phyloP scores from a whole-genome alignment of 1,140 invertebrate genomes.

The Theocolax elegans region DNA sequence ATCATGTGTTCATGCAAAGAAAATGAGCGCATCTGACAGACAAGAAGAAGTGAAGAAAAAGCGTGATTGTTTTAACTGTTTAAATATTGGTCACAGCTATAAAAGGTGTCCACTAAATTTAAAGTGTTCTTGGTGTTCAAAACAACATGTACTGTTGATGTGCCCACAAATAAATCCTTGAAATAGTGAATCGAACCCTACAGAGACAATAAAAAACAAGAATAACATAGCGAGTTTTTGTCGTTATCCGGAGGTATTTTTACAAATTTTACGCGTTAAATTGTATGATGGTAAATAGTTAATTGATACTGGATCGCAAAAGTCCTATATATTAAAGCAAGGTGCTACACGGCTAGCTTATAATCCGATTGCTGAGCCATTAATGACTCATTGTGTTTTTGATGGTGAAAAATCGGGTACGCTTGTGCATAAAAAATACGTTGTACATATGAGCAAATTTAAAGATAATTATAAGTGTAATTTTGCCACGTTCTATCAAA shows the following conservation, averaged over 20 bases:
- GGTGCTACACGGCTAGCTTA: conserved; percentile 5
- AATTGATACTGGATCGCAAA: conserved; percentile 39
- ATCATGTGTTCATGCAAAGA: conserved; percentile 28
- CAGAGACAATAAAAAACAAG: neutral
- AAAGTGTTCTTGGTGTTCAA: conserved; percentile 26
- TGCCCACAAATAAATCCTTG: neutral
- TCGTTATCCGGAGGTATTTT: conserved; percentile 23
- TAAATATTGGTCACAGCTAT: conserved; percentile 21
- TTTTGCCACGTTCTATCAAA: conserved; percentile 40
- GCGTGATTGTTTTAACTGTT: conserved; percentile 38
- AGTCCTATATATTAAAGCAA: conserved; percentile 32
- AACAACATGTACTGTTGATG: conserved; percentile 33
- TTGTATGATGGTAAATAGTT: neutral
- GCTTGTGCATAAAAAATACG: conserved; percentile 28
- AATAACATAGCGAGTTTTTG: conserved; percentile 21
- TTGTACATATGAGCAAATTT: conserved; percentile 8
- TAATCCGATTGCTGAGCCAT: neutral
- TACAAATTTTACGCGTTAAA: conserved; percentile 29
- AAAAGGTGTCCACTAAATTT: conserved; percentile 24
- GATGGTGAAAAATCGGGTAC: conserved; percentile 15
- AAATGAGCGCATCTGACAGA: conserved; percentile 19
- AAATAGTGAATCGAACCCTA: neutral
- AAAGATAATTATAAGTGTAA: conserved; percentile 28
- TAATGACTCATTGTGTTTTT: conserved; percentile 33
- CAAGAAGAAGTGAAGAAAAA: conserved; percentile 19